Conservation (phyloP, 2,888 invertebrate species). For the Platynereis dumerilii region DNA sequence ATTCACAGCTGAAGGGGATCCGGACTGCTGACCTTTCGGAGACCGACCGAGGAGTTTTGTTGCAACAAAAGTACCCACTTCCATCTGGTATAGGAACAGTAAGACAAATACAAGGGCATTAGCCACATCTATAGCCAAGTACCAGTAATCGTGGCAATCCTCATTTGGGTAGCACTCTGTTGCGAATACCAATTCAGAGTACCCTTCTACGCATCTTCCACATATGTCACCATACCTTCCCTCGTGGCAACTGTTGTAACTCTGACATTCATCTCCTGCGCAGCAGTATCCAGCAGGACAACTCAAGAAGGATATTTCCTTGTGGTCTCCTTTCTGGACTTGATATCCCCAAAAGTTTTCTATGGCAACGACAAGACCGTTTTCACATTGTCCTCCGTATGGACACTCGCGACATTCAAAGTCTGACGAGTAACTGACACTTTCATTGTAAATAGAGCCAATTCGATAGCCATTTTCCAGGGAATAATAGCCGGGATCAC, state of each 20-base stretch:
- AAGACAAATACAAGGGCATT: constrained; percentile 9
- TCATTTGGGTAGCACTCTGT: constrained; percentile 10
- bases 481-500: constrained; percentile 11
- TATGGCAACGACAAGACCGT: constrained; percentile 5
- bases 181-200: constrained; percentile 17
- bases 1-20: constrained; percentile 16
- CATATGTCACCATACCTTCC: constrained; percentile 17
- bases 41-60: background rate
- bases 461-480: constrained; percentile 10
- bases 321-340: background rate
- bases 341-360: constrained; percentile 24
- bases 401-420: constrained; percentile 14
- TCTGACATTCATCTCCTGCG: background rate
- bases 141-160: constrained; percentile 21
- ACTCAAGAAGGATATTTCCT: constrained; percentile 2
- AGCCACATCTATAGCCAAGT: constrained; percentile 7
- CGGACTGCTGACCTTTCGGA: background rate
- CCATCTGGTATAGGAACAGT: constrained; percentile 26
- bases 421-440: constrained; percentile 1
- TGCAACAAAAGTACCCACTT: constrained; percentile 8
- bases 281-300: constrained; percentile 23
- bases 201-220: constrained; percentile 17
- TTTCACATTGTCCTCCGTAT: constrained; percentile 18
- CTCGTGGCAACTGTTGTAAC: constrained; percentile 13
- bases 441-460: background rate